These are phyloP conservation scores for Entelurus aequoreus DNA, from an alignment of 2,113 vertebrate genomes.

Conservation along the genomic window DNA sequence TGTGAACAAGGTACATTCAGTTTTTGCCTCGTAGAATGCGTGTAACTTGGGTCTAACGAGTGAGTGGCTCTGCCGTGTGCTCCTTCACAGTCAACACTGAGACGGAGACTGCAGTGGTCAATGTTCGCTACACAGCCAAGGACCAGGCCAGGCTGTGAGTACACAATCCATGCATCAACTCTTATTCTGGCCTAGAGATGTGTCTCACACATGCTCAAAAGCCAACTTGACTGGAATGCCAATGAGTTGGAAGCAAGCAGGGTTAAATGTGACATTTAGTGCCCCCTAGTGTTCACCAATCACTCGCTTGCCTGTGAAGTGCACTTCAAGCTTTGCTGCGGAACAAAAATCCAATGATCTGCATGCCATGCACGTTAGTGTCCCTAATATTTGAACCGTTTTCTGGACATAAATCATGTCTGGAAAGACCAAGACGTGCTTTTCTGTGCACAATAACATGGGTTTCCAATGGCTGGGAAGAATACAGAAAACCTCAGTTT, in stretches of 20 bases:
- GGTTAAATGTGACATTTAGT: conserved; percentile 49
- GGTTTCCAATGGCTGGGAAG: too few species aligned
- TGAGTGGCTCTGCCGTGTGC: conserved; percentile 21
- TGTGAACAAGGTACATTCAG: conserved; percentile 64
- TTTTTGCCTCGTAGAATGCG: background rate
- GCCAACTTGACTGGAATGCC: conserved; percentile 25
- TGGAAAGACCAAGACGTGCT: too few species aligned
- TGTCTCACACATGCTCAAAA: background rate
- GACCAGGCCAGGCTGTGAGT: conserved; percentile 98
- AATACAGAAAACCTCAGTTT: too few species aligned
- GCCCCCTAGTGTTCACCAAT: conserved; percentile 59
- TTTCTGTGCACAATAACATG: too few species aligned
- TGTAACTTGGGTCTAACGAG: background rate
- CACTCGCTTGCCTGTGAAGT: conserved; percentile 10
- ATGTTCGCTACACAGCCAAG: conserved; percentile 92
- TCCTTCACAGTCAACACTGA: conserved; percentile 89
- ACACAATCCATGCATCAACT: background rate
- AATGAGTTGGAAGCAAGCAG: conserved; percentile 9
- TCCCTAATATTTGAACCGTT: too few species aligned
- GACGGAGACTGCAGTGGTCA: conserved; percentile 96
- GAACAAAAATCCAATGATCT: too few species aligned
- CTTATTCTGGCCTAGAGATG: background rate
- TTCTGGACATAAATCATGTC: too few species aligned
- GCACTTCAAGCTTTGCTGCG: background rate
- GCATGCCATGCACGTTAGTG: too few species aligned